phyloP scores from a whole-genome alignment of 1,140 invertebrate species.

The Sipha flava region DNA sequence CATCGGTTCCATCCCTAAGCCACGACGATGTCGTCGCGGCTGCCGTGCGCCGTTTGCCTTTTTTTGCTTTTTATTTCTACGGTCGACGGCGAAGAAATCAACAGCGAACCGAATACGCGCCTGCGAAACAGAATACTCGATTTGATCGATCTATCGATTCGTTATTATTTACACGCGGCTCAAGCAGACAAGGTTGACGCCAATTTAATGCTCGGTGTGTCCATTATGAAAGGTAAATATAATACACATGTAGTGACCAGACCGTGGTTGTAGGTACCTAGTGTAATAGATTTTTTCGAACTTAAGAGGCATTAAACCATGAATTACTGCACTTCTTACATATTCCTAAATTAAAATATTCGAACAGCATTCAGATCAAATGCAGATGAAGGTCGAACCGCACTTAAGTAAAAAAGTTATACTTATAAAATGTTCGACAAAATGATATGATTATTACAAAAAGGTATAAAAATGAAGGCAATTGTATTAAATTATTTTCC shows the following conservation, averaged over 20 bases:
- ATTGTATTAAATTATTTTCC: no score
- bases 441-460: no score
- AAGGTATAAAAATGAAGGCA: no score
- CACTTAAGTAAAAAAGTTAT: no score
- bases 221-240: conserved; percentile 8
- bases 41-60: not conserved
- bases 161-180: not conserved
- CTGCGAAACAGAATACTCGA: not conserved
- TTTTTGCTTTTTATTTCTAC: not conserved
- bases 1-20: not conserved
- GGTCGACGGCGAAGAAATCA: not conserved
- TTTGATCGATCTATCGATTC: not conserved
- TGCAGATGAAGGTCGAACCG: no score
- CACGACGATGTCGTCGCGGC: not conserved
- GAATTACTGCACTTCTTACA: no score
- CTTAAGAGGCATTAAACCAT: no score
- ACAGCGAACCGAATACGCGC: not conserved
- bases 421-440: no score
- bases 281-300: not conserved
- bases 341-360: no score
- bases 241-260: not conserved
- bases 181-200: not conserved
- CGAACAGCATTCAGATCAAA: no score
- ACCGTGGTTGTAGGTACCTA: not conserved
- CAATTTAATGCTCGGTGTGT: not conserved